Base-by-base conservation (phyloP, 2,797 vertebrate genomes). In the Enteromius viviparus region DNA sequence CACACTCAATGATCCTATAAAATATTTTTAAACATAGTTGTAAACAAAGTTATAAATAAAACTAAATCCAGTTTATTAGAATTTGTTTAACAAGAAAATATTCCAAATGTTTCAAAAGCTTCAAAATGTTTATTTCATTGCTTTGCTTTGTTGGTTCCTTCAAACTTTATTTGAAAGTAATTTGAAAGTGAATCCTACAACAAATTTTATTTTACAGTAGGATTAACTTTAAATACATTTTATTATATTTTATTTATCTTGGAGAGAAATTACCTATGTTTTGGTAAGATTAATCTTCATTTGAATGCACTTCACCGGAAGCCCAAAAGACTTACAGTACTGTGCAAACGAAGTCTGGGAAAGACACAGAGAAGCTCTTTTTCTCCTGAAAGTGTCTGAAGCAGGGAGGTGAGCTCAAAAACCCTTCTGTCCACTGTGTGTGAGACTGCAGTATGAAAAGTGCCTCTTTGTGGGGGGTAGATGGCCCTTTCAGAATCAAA, bases 381-480 rank as follows among this genome's bases (percentile, higher is more conserved):
- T 7, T 1, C 2, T 2, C 6, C 19, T 58, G 47, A 65, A 76
- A 80, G 15, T 11, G 32, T 68, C 65, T 53, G 45, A 23, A 51
- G 23, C 45, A 23, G n/a, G 49, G 78, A 80, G 49, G 78, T 80
- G 29, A 53, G 23, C n/a, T 40, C 29, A 74, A 34, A 40, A 79
- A 40, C 14, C 65, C 51, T 45, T 70, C 66, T 69, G 65, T 70
- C 66, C 40, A 8, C 78, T 69, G 51, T 70, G 45, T 71, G 68
- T 1, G 26, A 29, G 53, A 47, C 78, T 58, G 6, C 37, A n/a
- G 19, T 45, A 47, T 71, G 17, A 80, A 71, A 71, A 62, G 40
- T 32, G 66, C 2, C 49, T 84, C 85, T 86, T 68, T 83, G 85
- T 83, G 86, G 80, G 84, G 84, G 86, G 79, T 77, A 68, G 68